These are phyloP conservation scores for Seriola quinqueradiata DNA, from an alignment of 2,113 vertebrate genomes.

Conservation along the genomic window DNA sequence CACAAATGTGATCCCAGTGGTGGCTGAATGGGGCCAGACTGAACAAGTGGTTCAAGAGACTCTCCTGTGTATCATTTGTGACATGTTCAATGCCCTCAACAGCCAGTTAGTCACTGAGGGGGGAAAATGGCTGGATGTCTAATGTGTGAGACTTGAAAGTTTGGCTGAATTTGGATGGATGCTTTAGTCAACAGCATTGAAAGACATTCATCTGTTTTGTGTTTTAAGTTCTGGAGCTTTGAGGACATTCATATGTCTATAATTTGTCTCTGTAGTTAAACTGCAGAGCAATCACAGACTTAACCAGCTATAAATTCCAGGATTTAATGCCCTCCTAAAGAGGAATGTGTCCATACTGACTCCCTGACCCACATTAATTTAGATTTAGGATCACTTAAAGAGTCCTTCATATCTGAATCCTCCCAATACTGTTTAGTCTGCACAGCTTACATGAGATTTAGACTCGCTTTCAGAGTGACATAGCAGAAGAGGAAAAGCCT, in stretches of 20 bases:
- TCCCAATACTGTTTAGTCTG: slow-evolving; percentile 44
- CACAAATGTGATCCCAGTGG: slow-evolving; percentile 33
- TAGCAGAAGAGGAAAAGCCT: slow-evolving; percentile 27
- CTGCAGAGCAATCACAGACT: slow-evolving; percentile 43
- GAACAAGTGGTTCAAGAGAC: slow-evolving; percentile 9
- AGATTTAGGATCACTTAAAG: slow-evolving; percentile 59
- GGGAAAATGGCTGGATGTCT: not conserved
- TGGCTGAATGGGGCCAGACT: not conserved
- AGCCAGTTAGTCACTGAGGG: not conserved
- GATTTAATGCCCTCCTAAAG: slow-evolving; percentile 46
- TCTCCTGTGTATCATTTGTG: slow-evolving; percentile 15
- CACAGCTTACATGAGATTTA: slow-evolving; percentile 52
- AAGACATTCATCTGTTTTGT: slow-evolving; percentile 19
- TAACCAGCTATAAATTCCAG: slow-evolving; percentile 33
- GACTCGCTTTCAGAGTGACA: slow-evolving; percentile 43
- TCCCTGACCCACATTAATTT: slow-evolving; percentile 32
- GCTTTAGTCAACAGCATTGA: slow-evolving; percentile 25
- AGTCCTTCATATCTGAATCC: slow-evolving; percentile 27
- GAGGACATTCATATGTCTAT: slow-evolving; percentile 4
- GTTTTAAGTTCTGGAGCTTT: slow-evolving; percentile 7
- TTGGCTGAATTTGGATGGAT: not conserved
- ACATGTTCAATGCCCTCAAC: slow-evolving; percentile 23
- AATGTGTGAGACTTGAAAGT: not conserved
- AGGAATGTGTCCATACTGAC: slow-evolving; percentile 13
- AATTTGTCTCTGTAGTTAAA: slow-evolving; percentile 40